Conservation (phyloP, 2,113 vertebrate genomes). For the Hiodon alosoides region DNA sequence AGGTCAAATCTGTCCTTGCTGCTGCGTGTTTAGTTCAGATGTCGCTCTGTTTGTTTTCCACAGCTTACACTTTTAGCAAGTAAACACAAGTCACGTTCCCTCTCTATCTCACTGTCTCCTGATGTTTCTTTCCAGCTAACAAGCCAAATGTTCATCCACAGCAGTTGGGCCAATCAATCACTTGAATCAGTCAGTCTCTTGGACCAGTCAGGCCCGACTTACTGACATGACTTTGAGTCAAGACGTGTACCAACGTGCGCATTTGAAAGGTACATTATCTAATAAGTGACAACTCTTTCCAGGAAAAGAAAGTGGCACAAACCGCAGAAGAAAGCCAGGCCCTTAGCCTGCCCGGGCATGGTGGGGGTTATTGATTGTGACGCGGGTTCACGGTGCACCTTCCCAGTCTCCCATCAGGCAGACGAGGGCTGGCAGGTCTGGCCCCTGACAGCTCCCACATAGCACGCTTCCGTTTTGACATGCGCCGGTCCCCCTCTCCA, state of each 20-base stretch:
- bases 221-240: too few species aligned
- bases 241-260: too few species aligned
- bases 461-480: conserved; percentile 49
- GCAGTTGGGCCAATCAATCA: too few species aligned
- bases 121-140: too few species aligned
- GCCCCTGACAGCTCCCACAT: conserved; percentile 63
- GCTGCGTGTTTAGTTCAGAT: background rate
- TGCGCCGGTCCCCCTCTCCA: conserved; percentile 18
- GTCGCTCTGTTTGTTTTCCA: background rate
- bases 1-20: background rate
- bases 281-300: conserved; percentile 9
- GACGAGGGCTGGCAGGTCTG: conserved; percentile 71
- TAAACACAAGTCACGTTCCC: too few species aligned
- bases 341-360: conserved; percentile 61
- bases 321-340: conserved; percentile 25
- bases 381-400: conserved; percentile 68
- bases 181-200: too few species aligned
- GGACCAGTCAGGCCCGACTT: background rate
- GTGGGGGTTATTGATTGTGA: conserved; percentile 66
- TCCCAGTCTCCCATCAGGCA: conserved; percentile 67
- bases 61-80: too few species aligned
- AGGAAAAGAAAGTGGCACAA: conserved; percentile 7
- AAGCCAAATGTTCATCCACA: too few species aligned
- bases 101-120: too few species aligned
- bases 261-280: too few species aligned